Evolutionary conservation across 1,140 invertebrate genomes (phyloP).

Genomic region (Eumaeus atala): DNA sequence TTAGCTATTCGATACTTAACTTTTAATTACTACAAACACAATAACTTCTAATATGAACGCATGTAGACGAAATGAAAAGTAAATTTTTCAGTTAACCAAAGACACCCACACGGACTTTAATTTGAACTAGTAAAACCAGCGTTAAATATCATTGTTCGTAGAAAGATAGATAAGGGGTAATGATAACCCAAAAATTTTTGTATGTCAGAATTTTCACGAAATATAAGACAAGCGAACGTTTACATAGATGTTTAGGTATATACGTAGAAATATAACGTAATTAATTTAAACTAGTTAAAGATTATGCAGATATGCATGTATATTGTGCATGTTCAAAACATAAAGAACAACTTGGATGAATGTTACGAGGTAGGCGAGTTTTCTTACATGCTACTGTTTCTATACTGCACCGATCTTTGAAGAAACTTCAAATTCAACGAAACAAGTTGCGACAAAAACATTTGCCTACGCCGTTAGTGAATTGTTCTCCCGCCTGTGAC

Average conservation of each 20-base stretch:
- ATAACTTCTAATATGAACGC: too few species aligned
- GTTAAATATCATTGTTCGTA: too few species aligned
- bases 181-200: too few species aligned
- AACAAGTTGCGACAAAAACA: constrained; percentile 72
- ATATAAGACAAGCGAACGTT: not conserved
- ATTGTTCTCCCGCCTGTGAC: constrained; percentile 71
- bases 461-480: constrained; percentile 73
- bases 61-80: too few species aligned
- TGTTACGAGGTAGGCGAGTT: constrained; percentile 6
- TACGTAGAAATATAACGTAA: too few species aligned
- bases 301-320: too few species aligned
- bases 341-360: not conserved
- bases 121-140: not conserved
- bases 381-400: not conserved
- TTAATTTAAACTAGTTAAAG: too few species aligned
- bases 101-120: not conserved
- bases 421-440: constrained; percentile 52
- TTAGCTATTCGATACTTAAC: too few species aligned
- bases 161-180: too few species aligned
- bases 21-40: too few species aligned
- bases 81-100: too few species aligned
- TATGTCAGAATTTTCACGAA: not conserved
- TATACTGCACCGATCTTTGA: constrained; percentile 17
- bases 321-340: too few species aligned
- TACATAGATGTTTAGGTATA: not conserved